These are phyloP conservation scores for Fulica atra DNA, from an alignment of 2,113 vertebrate genomes.

Conservation along the genomic window DNA sequence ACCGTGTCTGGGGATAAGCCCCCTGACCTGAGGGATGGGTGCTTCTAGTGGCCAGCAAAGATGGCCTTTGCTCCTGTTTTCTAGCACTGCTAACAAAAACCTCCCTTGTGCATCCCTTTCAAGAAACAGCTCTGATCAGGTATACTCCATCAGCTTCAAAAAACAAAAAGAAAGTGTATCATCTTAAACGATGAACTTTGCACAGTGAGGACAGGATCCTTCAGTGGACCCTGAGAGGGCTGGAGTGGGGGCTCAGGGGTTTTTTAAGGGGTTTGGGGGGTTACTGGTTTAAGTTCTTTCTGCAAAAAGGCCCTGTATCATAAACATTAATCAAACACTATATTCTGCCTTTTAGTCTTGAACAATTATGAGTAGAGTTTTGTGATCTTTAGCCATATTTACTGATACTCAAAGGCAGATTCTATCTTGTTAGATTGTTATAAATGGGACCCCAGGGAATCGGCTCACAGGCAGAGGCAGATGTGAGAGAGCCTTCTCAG, in stretches of 20 bases:
- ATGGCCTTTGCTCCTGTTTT: not conserved
- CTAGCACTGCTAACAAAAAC: not conserved
- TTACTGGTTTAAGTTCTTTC: constrained; percentile 44
- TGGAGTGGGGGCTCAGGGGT: not conserved
- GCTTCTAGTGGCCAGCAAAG: not conserved
- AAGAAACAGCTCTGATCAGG: not conserved
- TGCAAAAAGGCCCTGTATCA: constrained; percentile 52
- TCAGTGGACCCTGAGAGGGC: not conserved
- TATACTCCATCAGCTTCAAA: not conserved
- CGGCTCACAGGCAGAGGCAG: constrained; percentile 70
- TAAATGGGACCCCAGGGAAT: constrained; percentile 78
- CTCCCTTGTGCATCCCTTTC: not conserved
- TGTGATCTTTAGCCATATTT: constrained; percentile 83
- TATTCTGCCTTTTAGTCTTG: constrained; percentile 72
- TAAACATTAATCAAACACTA: constrained; percentile 75
- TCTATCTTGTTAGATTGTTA: constrained; percentile 82
- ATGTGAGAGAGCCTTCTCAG: constrained; percentile 69
- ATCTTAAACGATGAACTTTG: not conserved
- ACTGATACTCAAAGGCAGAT: constrained; percentile 83
- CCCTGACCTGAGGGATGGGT: not conserved
- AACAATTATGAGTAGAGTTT: constrained; percentile 74
- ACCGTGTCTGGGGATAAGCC: no score
- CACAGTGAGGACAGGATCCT: not conserved
- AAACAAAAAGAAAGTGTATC: not conserved
- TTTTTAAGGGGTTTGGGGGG: not conserved